Base-by-base conservation (phyloP, 2,888 invertebrate genomes). In the Trisateles emortualis region DNA sequence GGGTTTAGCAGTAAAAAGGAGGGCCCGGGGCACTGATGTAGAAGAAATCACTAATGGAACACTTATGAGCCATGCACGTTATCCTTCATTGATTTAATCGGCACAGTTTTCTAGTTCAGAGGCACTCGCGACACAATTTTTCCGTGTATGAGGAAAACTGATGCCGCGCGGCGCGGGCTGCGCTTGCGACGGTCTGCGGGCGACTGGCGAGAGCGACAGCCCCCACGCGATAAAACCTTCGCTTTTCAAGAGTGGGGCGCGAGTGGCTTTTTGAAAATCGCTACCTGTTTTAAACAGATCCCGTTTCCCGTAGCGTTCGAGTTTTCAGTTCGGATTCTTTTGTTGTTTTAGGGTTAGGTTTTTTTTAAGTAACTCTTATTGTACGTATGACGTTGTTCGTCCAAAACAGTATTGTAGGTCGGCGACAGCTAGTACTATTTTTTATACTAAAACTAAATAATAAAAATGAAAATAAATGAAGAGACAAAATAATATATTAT, bases 111-210 rank as follows among this genome's bases (percentile, higher is more conserved):
- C 55, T 39, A 68, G 69, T 65, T 66, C 66, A 45, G 50, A 63
- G 63, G 76, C 83, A 85, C 83, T 83, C 90, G 87, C 90, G 90
- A 87, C 90, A 90, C 89, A 86, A 90, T 89, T 91, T 91, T 91
- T 89, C 90, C 87, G 80, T 74, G 59, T 64, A 53, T 35, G 76
- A 61, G 79, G 79, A 87, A 89, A 91, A 90, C 88, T 90, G 78
- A 74, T 86, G 89, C 85, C 90, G 90, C 90, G 88, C 84, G 83
- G 79, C 87, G 84, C 88, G 84, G 74, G 68, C 81, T 72, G 78
- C 87, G 84, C 86, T 71, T 63, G 76, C 84, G 85, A 81, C 84
- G 85, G 88, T 87, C 73, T 74, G 75, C 83, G 81, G 79, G 84
- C 79, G 87, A 92, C 92, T 91, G 89, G 78, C 78, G 45, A 53